Evolutionary conservation across 1,140 invertebrate species (phyloP), one percentile per base, ranked within the genome.

Genomic region (Bombus waltoni): DNA sequence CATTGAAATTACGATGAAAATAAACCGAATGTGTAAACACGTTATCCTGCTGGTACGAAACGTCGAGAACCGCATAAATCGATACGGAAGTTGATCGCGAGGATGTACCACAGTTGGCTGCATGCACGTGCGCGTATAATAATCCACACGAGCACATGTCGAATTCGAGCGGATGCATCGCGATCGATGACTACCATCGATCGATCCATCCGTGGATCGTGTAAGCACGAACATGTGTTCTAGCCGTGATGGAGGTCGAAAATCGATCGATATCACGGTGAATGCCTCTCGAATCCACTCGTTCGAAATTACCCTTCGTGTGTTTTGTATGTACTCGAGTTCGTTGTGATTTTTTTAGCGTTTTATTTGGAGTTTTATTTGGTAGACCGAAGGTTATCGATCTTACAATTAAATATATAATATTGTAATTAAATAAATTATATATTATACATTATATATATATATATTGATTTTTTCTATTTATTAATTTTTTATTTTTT

Each of bases 91-190:
- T 47, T 22, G 53, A 57, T 73, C n/a, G 71, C 42, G 57, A 70
- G 47, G 44, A 71, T 57, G 66, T 28, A 25, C 47, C 47, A 57
- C 18, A 15, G 38, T 40, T 42, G n/a, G 65, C 53, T 73, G 53
- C 38, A 78, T 66, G 32, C 53, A 59, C 57, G 76, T 62, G 44
- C 73, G 68, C 78, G 75, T 32, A 35, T 81, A 85, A 88, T 82
- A 82, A 89, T 89, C 53, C 73, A 40, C 81, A 82, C 82, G 68
- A 88, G 53, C 78, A 47, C 42, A 65, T 35, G 81, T 66, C 53
- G 47, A 53, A 53, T 53, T 53, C 47, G 73, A 83, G 44, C 38
- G 53, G 59, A 72, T 40, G 65, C 70, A 44, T 65, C 81, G 66
- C 62, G 81, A 66, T 71, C 40, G 75, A 53, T 53, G 47, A 73